phyloP scores from a whole-genome alignment of 2,113 vertebrate genomes.

The Furnarius figulus region DNA sequence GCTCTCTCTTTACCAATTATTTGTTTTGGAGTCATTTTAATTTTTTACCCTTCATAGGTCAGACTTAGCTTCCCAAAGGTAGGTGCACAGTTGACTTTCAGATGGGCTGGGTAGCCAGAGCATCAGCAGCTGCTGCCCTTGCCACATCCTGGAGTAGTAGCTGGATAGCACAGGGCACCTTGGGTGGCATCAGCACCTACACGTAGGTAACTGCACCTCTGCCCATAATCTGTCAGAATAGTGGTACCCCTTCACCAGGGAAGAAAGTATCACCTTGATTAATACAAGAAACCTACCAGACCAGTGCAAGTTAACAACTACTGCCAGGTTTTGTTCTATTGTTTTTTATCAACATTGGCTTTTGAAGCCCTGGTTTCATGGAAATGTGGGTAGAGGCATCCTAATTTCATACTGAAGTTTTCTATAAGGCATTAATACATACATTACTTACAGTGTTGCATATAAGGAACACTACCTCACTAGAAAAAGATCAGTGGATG shows the following conservation, averaged over 20 bases:
- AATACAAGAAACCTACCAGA: background rate
- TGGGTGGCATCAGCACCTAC: background rate
- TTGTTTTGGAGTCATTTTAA: background rate
- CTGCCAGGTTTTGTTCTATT: background rate
- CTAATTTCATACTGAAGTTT: background rate
- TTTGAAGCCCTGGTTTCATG: background rate
- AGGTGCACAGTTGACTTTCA: background rate
- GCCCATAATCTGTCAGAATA: background rate
- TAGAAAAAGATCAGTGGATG: background rate
- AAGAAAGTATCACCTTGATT: background rate
- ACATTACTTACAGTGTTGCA: background rate
- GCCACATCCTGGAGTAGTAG: fast-evolving
- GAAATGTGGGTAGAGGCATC: background rate
- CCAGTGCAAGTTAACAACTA: background rate
- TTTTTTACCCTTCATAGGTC: background rate
- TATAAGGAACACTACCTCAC: background rate
- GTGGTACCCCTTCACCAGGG: background rate
- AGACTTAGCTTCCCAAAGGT: background rate
- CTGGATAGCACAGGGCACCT: background rate
- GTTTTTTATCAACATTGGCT: background rate
- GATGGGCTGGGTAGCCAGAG: background rate
- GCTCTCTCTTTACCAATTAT: background rate
- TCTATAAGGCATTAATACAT: background rate
- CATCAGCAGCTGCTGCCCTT: background rate
- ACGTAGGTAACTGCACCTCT: fast-evolving